phyloP scores from a whole-genome alignment of 2,888 invertebrate genomes.

The Melinaea marsaeus region DNA sequence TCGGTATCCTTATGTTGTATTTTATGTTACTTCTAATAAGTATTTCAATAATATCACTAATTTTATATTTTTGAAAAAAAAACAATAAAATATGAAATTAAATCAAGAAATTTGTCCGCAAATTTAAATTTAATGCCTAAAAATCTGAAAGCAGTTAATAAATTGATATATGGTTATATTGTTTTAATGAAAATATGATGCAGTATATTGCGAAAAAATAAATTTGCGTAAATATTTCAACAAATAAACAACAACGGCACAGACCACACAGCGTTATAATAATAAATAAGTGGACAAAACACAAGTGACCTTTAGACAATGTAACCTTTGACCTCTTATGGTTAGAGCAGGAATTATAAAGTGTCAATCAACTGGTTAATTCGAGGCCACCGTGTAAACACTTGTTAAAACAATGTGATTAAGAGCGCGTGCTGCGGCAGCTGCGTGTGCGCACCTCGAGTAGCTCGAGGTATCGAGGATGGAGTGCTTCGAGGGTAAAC shows the following conservation, averaged over 20 bases:
- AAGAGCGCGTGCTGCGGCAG: constrained; percentile 68
- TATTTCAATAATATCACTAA: too few relatives aligned
- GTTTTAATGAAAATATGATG: too few relatives aligned
- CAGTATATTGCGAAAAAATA: too few relatives aligned
- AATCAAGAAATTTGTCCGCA: too few relatives aligned
- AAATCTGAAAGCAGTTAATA: too few relatives aligned
- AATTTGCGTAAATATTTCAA: neutral
- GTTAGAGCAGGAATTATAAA: constrained; percentile 51
- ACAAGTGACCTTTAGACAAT: constrained; percentile 31
- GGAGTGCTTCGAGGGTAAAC: constrained; percentile 52
- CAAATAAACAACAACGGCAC: neutral
- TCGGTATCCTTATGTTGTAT: neutral
- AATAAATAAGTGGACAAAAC: constrained; percentile 1
- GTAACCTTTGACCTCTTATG: constrained; percentile 33
- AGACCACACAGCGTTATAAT: constrained; percentile 1
- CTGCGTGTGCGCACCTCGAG: constrained; percentile 48
- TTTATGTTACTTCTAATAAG: neutral
- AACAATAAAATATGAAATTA: too few relatives aligned
- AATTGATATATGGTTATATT: too few relatives aligned
- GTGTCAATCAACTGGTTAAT: constrained; percentile 63
- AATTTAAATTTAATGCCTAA: too few relatives aligned
- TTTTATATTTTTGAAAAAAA: too few relatives aligned
- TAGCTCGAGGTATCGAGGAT: constrained; percentile 45
- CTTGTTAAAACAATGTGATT: constrained; percentile 51
- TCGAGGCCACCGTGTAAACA: constrained; percentile 56